Percentiles rank a stretch among this genome's conserved stretches.
phyloP scores from a whole-genome alignment of 2,888 invertebrate species.

The Cephonodes hylas region DNA sequence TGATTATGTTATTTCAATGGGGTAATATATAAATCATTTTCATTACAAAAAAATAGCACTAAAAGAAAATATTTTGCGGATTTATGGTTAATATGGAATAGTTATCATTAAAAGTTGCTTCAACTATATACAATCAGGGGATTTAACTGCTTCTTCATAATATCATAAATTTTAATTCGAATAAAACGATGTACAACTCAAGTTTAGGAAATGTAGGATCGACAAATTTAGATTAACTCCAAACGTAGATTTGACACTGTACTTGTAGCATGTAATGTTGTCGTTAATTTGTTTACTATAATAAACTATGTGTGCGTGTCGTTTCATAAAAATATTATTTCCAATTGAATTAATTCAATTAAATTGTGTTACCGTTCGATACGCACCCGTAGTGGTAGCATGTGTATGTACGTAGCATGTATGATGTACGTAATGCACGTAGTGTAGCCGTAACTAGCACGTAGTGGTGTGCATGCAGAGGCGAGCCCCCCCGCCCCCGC shows the following conservation, averaged over 20 bases:
- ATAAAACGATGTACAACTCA: background rate
- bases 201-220: background rate
- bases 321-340: background rate
- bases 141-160: background rate
- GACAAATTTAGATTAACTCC: slow-evolving; percentile 15
- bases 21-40: background rate
- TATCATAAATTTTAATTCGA: background rate
- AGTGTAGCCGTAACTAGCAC: slow-evolving; percentile 72
- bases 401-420: slow-evolving; percentile 43
- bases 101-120: background rate
- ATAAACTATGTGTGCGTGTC: slow-evolving; percentile 30
- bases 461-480: slow-evolving; percentile 76
- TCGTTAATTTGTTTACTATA: slow-evolving; percentile 18
- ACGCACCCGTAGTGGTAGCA: slow-evolving; percentile 27
- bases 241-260: slow-evolving; percentile 25
- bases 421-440: slow-evolving; percentile 54
- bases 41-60: background rate
- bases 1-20: slow-evolving; percentile 11
- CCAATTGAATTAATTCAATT: background rate
- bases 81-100: background rate
- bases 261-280: slow-evolving; percentile 38
- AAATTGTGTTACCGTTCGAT: slow-evolving; percentile 11
- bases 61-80: background rate
- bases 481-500: slow-evolving; percentile 44
- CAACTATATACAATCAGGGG: background rate